These are phyloP conservation scores for Cotesia vestalis DNA, from an alignment of 1,140 invertebrate genomes.

Conservation along the genomic window DNA sequence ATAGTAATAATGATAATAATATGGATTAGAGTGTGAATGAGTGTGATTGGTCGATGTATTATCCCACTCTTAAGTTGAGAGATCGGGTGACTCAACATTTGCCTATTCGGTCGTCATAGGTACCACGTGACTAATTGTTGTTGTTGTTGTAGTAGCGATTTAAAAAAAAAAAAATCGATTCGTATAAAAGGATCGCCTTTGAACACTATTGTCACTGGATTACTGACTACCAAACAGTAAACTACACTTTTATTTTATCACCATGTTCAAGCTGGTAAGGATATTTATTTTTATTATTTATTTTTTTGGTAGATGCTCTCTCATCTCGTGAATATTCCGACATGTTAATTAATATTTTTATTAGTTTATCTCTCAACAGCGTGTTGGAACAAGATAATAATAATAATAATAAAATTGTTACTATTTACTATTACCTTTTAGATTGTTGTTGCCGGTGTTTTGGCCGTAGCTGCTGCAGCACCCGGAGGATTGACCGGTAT, in stretches of 20 bases:
- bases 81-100: conserved; percentile 54
- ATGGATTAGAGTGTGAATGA: conserved; percentile 20
- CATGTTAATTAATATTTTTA: conserved; percentile 4
- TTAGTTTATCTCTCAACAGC: neutral
- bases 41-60: conserved; percentile 33
- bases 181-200: conserved; percentile 57
- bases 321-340: neutral
- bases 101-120: conserved; percentile 49
- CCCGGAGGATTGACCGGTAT: conserved; percentile 59
- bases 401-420: neutral
- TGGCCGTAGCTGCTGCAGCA: conserved; percentile 49
- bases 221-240: conserved; percentile 59
- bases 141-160: conserved; percentile 39
- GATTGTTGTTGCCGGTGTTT: conserved; percentile 58
- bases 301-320: neutral
- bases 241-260: conserved; percentile 53
- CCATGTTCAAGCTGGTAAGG: conserved; percentile 67
- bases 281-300: conserved; percentile 14
- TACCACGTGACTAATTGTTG: conserved; percentile 49
- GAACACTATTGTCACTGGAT: conserved; percentile 50
- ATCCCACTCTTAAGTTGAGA: conserved; percentile 3
- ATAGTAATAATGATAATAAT: neutral
- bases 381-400: neutral
- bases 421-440: conserved; percentile 27
- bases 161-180: conserved; percentile 52